Base-by-base conservation (phyloP, 2,888 invertebrate genomes). In the Nephrotoma appendiculata region DNA sequence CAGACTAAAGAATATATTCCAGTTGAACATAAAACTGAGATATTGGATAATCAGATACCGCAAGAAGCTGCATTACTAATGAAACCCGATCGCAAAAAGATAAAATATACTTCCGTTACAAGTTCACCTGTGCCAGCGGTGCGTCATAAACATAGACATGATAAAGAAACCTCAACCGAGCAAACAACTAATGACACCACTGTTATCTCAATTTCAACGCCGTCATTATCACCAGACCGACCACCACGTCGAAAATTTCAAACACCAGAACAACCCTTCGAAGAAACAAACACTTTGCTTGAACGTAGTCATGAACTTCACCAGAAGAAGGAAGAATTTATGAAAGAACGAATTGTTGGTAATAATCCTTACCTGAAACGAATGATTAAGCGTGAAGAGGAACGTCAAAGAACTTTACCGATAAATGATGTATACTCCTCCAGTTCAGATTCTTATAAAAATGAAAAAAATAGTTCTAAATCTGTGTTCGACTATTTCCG, bases 341-440 rank as follows among this genome's bases (percentile, higher is more conserved):
- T 92, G 83, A 90, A 91, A 86, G 91, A 91, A 43, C 90, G 91
- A 44, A 90, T 91, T 6, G 90, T 89, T 11, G 91, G 91, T 41
- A 90, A 90, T 2, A 92, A 92, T 90, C 91, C 92, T 4, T 92
- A 92, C 83, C 90, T 91, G 88, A 90, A 90, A 19, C 90, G 91
- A 84, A 90, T 90, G 7, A 89, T 90, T 12, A 89, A 89, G 41
- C 89, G 89, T 41, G 88, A 88, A 41, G 89, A 89, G 45, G 88
- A 89, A 52, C 83, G 87, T 5, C 87, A 87, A 5, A 86, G 31
- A 19, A 83, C 0, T 15, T 43, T n/a, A 42, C 48, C 83, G 12
- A 44, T 86, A 9, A 89, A 88, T 41, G 88, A 88, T 7, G 89
- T 89, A 1, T 90, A 91, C 0, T 90, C 91, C 4, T 89, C 89